phyloP scores from a whole-genome alignment of 2,113 vertebrate genomes.

The Anhinga anhinga region DNA sequence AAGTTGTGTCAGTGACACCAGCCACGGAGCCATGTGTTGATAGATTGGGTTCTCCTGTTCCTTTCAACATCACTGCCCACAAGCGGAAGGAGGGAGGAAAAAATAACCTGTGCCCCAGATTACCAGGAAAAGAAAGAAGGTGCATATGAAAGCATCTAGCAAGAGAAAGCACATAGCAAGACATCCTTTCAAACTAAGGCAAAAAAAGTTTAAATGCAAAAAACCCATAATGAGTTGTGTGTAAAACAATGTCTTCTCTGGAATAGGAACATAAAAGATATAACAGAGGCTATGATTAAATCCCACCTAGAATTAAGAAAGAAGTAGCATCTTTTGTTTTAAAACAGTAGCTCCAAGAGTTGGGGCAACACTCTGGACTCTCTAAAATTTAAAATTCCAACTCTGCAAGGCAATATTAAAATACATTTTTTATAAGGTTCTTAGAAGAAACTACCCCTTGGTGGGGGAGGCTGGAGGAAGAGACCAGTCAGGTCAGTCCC shows the following conservation, averaged over 20 bases:
- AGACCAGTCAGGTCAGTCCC: not conserved
- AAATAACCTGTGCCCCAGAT: too few relatives aligned
- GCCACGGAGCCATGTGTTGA: too few relatives aligned
- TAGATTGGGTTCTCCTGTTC: too few relatives aligned
- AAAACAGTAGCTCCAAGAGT: not conserved
- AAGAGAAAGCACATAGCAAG: not conserved
- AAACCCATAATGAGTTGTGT: not conserved
- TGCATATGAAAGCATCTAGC: not conserved
- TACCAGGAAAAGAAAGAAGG: not conserved
- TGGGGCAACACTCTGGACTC: not conserved
- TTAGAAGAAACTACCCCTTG: not conserved
- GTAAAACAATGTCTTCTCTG: not conserved
- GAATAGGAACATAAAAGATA: not conserved
- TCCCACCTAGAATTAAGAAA: not conserved
- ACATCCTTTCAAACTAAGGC: not conserved
- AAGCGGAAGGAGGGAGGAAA: too few relatives aligned
- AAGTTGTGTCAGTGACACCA: too few relatives aligned
- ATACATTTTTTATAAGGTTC: not conserved
- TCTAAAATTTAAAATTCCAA: not conserved
- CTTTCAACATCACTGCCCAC: too few relatives aligned
- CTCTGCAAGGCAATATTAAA: not conserved
- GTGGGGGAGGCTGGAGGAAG: not conserved
- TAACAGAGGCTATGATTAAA: not conserved
- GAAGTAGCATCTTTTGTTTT: not conserved
- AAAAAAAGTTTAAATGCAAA: not conserved